Base-by-base conservation (phyloP, 2,888 invertebrate species). In the Eledona agricola region DNA sequence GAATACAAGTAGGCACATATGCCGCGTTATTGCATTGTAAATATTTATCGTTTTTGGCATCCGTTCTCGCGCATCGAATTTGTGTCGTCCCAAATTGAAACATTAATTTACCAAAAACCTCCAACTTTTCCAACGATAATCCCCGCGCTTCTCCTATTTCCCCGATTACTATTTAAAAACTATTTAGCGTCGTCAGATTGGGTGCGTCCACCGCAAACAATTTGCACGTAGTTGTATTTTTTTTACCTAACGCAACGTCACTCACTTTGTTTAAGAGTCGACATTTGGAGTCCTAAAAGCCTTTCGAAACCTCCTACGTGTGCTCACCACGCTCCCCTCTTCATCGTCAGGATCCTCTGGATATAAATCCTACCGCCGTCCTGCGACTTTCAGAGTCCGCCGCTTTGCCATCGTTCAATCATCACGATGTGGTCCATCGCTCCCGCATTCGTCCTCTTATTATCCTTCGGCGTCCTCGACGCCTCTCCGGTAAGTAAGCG, bases 1-100 rank as follows among this genome's bases (percentile, higher is more conserved):
- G 34, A 28, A 26, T 43, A 46, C 40, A 51, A 50, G 58, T 51
- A 55, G 46, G 51, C 58, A 43, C 58, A 58, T 55, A 55, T 58
- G 58, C 34, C 20, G 16, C 28, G 4, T 51, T 51, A 51, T 51
- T 51, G 40, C 32, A 23, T 1, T 6, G 25, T 37, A 51, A 51
- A 51, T 51, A 51, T 51, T 51, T 29, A 42, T 34, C 37, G 26
- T 19, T 13, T 37, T 22, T 17, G n/a, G 23, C 22, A 37, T 13
- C n/a, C 7, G 7, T 13, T n/a, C 19, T 12, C 10, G 4, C 16
- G 13, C 3, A 40, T 40, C 12, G 19, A 28, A n/a, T n/a, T 28
- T 38, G 10, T 19, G 40, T 19, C 40, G 32, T 17, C 32, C 17
- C 12, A 23, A 22, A 40, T 26, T 40, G 32, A 42, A 28, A 17